These are phyloP conservation scores for Rhodophaea formosa DNA, from an alignment of 2,888 invertebrate genomes.

Conservation along the genomic window DNA sequence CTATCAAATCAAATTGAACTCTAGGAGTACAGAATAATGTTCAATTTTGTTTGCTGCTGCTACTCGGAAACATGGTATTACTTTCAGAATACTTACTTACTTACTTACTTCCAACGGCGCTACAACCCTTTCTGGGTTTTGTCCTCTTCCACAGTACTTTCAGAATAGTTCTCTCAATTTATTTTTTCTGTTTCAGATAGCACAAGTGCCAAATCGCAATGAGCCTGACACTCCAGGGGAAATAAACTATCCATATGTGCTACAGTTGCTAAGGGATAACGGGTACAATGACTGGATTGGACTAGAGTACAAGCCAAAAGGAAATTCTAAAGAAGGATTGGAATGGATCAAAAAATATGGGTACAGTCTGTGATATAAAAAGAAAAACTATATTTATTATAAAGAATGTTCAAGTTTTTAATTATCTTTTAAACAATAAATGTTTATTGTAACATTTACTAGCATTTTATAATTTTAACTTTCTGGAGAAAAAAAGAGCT, in stretches of 20 bases:
- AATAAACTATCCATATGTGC: slow-evolving; percentile 90
- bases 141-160: too few species aligned
- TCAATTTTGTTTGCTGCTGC: too few species aligned
- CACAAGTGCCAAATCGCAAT: slow-evolving; percentile 94
- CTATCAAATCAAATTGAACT: too few species aligned
- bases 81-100: too few species aligned
- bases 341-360: slow-evolving; percentile 87
- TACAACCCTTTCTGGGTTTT: too few species aligned
- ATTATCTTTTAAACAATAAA: neutral
- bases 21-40: too few species aligned
- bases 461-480: too few species aligned
- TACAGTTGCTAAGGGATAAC: slow-evolving; percentile 82
- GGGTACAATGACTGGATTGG: slow-evolving; percentile 93
- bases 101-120: too few species aligned
- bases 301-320: slow-evolving; percentile 91
- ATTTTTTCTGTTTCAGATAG: slow-evolving; percentile 83
- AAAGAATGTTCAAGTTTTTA: neutral
- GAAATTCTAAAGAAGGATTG: slow-evolving; percentile 83
- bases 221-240: slow-evolving; percentile 94
- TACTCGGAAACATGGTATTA: too few species aligned
- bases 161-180: too few species aligned
- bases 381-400: neutral
- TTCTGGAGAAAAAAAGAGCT: too few species aligned
- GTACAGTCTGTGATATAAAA: slow-evolving; percentile 69
- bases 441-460: neutral